phyloP scores from a whole-genome alignment of 2,888 invertebrate genomes.

The Marronus borbonicus region DNA sequence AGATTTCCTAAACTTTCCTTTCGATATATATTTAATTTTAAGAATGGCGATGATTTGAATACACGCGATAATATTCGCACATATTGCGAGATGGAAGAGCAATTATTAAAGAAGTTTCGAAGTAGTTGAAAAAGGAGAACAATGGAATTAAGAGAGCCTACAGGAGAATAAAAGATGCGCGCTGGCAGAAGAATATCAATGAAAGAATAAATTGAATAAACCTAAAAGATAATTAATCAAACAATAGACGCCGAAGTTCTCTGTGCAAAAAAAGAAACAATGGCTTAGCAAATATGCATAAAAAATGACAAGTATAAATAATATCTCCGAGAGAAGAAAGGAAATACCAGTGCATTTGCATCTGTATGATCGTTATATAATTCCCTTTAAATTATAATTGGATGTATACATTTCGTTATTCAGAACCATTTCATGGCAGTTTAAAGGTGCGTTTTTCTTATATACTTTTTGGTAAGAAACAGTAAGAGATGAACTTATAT shows the following conservation, averaged over 20 bases:
- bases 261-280: neutral
- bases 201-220: constrained; percentile 17
- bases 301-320: constrained; percentile 14
- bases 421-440: too few relatives aligned
- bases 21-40: too few relatives aligned
- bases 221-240: constrained; percentile 9
- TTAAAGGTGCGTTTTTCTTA: too few relatives aligned
- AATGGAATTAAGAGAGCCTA: constrained; percentile 43
- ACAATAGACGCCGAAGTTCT: neutral
- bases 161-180: constrained; percentile 31
- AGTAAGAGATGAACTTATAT: too few relatives aligned
- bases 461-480: too few relatives aligned
- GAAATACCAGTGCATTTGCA: too few relatives aligned
- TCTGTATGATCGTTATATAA: too few relatives aligned
- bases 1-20: too few relatives aligned
- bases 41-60: neutral
- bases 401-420: too few relatives aligned
- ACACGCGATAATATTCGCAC: neutral
- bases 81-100: constrained; percentile 10
- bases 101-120: constrained; percentile 45
- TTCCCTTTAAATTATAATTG: too few relatives aligned
- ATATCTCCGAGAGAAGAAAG: neutral
- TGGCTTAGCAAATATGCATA: neutral
- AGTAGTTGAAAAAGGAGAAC: constrained; percentile 42
- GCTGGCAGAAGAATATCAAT: neutral